Percentiles rank a stretch among this genome's conserved stretches.
These are phyloP conservation scores for Epicampocera succincta DNA, from an alignment of 2,888 invertebrate species.

Conservation along the genomic window DNA sequence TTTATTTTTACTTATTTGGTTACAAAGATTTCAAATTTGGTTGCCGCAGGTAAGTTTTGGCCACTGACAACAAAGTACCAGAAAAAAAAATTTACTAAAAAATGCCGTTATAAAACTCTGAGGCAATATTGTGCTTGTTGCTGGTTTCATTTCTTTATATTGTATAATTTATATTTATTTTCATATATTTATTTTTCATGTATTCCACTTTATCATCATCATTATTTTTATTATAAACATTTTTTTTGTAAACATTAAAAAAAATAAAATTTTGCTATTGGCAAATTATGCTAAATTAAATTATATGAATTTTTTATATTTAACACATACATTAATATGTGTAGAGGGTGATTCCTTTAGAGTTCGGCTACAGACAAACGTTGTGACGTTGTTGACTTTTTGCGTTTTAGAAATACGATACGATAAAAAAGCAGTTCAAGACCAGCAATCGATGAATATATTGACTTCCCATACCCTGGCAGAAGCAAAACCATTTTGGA, in stretches of 20 bases:
- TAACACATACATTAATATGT: neutral
- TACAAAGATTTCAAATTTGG: neutral
- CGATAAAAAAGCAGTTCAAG: neutral
- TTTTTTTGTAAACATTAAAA: too few species aligned
- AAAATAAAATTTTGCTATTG: conserved; percentile 30
- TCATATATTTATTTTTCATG: too few species aligned
- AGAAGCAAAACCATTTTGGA: too few species aligned
- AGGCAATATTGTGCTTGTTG: too few species aligned
- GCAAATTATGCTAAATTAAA: conserved; percentile 58
- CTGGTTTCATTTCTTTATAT: too few species aligned
- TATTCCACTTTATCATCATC: neutral
- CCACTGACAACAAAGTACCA: neutral
- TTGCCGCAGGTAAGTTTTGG: conserved; percentile 5
- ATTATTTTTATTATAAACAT: neutral
- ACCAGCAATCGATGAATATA: neutral
- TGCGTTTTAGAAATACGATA: neutral
- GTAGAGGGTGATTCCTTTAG: conserved; percentile 10
- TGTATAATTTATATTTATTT: too few species aligned
- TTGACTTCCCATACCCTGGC: too few species aligned
- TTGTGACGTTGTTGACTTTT: neutral
- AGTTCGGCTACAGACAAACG: neutral
- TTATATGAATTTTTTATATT: conserved; percentile 24
- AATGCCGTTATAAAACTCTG: neutral
- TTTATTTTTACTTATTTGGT: neutral
- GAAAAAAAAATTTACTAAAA: conserved; percentile 2